Percentiles rank a stretch among this genome's conserved stretches.
phyloP scores from a whole-genome alignment of 1,140 invertebrate species.

The Drosophila asahinai region DNA sequence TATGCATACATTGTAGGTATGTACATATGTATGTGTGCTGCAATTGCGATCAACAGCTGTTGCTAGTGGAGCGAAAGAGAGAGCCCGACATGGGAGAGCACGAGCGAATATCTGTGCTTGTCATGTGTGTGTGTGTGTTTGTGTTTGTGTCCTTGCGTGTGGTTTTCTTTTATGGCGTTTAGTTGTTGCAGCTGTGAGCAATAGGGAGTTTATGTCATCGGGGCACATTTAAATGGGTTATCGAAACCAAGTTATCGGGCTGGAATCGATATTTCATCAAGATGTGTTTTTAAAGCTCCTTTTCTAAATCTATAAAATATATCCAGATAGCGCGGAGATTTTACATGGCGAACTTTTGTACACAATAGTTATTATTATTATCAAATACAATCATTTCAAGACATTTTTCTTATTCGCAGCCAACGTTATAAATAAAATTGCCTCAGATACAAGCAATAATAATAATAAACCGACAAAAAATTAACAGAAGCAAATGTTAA shows the following conservation, averaged over 20 bases:
- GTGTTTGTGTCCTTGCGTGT: constrained; percentile 41
- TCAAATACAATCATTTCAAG: too few relatives aligned
- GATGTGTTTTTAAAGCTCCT: background rate
- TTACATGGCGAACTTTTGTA: constrained; percentile 12
- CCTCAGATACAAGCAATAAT: constrained; percentile 67
- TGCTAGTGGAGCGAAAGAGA: constrained; percentile 32
- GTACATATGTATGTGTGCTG: constrained; percentile 28
- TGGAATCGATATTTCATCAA: background rate
- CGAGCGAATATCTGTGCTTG: constrained; percentile 21
- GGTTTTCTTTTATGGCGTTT: constrained; percentile 34
- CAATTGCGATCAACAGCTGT: constrained; percentile 77
- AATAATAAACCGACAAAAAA: constrained; percentile 21
- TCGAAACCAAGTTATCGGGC: constrained; percentile 3
- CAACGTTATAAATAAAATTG: constrained; percentile 53
- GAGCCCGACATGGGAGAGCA: constrained; percentile 7
- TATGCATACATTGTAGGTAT: constrained; percentile 6
- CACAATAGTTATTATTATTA: constrained; percentile 6
- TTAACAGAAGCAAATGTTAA: constrained; percentile 39
- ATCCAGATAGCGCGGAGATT: background rate
- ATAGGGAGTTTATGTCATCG: constrained; percentile 11
- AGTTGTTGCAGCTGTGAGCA: constrained; percentile 32
- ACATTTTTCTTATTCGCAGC: constrained; percentile 52
- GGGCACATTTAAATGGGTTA: background rate
- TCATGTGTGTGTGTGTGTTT: background rate
- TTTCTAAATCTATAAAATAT: background rate